These are phyloP conservation scores for Metacarcinus magister DNA, from an alignment of 2,888 invertebrate genomes.

Conservation along the genomic window DNA sequence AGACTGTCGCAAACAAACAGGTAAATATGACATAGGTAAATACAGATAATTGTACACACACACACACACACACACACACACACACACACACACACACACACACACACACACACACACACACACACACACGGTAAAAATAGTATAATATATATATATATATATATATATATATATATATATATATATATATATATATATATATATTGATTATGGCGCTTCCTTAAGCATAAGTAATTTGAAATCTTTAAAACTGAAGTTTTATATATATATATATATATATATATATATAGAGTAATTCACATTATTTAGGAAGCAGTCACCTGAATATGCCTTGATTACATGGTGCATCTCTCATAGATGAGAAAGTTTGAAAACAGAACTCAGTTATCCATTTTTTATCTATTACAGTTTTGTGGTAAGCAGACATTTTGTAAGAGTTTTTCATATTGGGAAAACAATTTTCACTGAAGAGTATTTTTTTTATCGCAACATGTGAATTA, in stretches of 20 bases:
- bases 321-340: not conserved
- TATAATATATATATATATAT: not conserved
- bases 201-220: not conserved
- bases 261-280: conserved; percentile 26
- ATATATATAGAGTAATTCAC: not conserved
- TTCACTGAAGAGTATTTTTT: not conserved
- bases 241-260: not conserved
- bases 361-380: not conserved
- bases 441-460: not conserved
- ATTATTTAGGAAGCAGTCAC: conserved; percentile 30
- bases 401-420: not conserved
- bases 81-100: conserved; percentile 6
- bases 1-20: not conserved
- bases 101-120: not conserved
- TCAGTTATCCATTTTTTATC: not conserved
- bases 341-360: not conserved
- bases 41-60: not conserved
- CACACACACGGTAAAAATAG: too few species aligned
- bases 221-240: not conserved
- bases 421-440: not conserved
- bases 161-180: not conserved
- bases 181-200: not conserved
- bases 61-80: conserved; percentile 32
- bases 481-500: not conserved
- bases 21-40: not conserved